Conservation (phyloP, 2,113 vertebrate genomes). For the Pangasianodon hypophthalmus region DNA sequence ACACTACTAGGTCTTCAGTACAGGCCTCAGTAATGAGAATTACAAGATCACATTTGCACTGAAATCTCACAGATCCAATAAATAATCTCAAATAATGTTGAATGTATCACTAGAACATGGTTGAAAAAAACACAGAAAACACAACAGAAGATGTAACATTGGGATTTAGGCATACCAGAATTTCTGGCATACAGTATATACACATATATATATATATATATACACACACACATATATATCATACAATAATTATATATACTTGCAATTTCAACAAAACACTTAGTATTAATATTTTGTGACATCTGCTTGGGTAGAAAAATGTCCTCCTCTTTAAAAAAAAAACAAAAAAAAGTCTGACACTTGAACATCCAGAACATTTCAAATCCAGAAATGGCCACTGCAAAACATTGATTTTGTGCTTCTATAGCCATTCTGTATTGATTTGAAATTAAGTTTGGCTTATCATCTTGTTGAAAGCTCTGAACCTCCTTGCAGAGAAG, state of each 20-base stretch:
- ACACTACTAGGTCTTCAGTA: background rate
- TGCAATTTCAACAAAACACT: background rate
- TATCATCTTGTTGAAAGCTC: no score
- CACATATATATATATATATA: no score
- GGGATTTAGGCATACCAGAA: background rate
- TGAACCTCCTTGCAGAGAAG: no score
- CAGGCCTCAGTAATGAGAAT: constrained; percentile 11
- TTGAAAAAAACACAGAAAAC: background rate
- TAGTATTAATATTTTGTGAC: no score
- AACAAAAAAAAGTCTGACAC: no score
- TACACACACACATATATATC: no score
- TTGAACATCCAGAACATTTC: background rate
- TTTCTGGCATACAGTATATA: background rate
- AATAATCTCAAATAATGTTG: background rate
- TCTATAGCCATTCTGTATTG: no score
- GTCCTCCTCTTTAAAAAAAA: no score
- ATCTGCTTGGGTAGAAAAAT: no score
- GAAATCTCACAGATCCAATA: background rate
- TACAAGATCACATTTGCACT: background rate
- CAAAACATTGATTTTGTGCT: no score
- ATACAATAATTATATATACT: background rate
- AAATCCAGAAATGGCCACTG: background rate
- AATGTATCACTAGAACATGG: background rate
- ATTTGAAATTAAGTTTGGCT: no score
- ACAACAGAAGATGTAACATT: background rate